Percentiles rank a stretch among this genome's conserved stretches.
Evolutionary conservation across 1,140 invertebrate species (phyloP).

Genomic region (Drosophila prosaltans): DNA sequence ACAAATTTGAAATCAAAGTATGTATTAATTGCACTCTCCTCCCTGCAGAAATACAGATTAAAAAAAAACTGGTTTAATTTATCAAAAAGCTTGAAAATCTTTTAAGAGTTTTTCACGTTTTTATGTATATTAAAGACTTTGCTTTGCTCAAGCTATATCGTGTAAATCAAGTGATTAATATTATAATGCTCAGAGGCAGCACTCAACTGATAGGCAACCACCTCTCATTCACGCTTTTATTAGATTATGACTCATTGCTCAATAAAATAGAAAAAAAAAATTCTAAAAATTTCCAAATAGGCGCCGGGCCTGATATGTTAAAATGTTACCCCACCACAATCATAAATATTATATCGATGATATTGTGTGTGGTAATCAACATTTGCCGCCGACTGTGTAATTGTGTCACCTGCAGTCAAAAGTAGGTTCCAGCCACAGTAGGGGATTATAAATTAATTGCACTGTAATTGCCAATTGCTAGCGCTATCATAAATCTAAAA

Average conservation of each 20-base stretch:
- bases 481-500: conserved; percentile 46
- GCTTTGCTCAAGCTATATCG: not conserved
- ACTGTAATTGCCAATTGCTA: conserved; percentile 56
- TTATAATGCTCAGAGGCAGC: conserved; percentile 14
- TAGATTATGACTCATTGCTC: conserved; percentile 7
- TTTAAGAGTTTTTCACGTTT: conserved; percentile 24
- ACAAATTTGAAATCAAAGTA: conserved; percentile 40
- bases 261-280: conserved; percentile 9
- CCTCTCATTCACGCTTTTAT: not conserved
- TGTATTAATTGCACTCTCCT: not conserved
- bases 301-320: conserved; percentile 3
- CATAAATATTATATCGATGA: conserved; percentile 50
- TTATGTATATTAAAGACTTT: conserved; percentile 40
- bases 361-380: conserved; percentile 35
- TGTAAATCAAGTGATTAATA: conserved; percentile 18
- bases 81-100: conserved; percentile 30
- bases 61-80: conserved; percentile 47
- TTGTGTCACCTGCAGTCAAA: conserved; percentile 41
- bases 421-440: conserved; percentile 44
- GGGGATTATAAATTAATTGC: conserved; percentile 62
- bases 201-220: conserved; percentile 8
- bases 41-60: not conserved
- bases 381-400: conserved; percentile 30
- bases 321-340: conserved; percentile 19
- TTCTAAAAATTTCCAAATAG: not conserved